Conservation (phyloP, 2,113 vertebrate genomes). For the Oncorhynchus clarkii region DNA sequence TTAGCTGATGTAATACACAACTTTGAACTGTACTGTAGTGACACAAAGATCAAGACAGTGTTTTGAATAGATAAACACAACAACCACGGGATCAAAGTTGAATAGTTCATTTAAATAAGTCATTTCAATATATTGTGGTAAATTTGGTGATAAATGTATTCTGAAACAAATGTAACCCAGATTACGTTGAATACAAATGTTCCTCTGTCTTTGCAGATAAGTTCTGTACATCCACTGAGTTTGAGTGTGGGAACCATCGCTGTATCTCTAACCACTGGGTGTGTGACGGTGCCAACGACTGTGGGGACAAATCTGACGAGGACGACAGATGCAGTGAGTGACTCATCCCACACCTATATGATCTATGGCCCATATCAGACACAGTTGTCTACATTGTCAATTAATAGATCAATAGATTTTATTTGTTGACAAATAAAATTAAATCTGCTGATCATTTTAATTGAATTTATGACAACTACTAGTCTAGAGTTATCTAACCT, state of each 20-base stretch:
- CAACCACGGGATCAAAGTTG: neutral
- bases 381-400: neutral
- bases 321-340: slow-evolving; percentile 86
- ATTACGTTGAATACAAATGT: too few relatives aligned
- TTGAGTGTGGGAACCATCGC: slow-evolving; percentile 92
- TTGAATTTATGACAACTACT: too few relatives aligned
- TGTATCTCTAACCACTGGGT: slow-evolving; percentile 95
- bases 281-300: slow-evolving; percentile 90
- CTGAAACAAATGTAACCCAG: too few relatives aligned
- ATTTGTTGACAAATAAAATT: too few relatives aligned
- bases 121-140: too few relatives aligned
- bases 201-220: slow-evolving; percentile 74
- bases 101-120: too few relatives aligned
- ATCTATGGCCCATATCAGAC: neutral
- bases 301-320: slow-evolving; percentile 88
- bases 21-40: neutral
- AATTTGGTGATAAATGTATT: neutral
- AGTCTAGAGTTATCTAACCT: too few relatives aligned
- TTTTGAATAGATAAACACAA: neutral
- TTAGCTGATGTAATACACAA: neutral
- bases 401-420: too few relatives aligned
- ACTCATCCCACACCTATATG: neutral
- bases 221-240: slow-evolving; percentile 88
- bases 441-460: too few relatives aligned
- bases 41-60: neutral